Percentiles rank a stretch among this genome's conserved stretches.
These are phyloP conservation scores for Zaprionus inermis DNA, from an alignment of 1,140 invertebrate genomes.

Conservation along the genomic window DNA sequence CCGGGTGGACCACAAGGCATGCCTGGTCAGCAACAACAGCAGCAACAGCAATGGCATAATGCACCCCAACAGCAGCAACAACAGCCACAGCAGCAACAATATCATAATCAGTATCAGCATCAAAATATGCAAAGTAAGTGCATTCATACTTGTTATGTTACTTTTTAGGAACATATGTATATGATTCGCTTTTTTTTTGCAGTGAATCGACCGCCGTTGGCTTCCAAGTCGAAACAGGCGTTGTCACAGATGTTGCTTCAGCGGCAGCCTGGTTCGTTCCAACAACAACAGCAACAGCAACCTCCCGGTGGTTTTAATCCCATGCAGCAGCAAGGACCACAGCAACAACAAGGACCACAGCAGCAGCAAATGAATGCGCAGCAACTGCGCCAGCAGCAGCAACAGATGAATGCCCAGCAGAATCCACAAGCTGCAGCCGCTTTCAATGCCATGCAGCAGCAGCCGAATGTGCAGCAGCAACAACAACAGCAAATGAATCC, in stretches of 20 bases:
- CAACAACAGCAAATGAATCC: constrained; percentile 74
- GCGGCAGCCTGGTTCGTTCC: constrained; percentile 85
- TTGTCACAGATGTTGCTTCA: constrained; percentile 93
- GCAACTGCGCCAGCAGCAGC: constrained; percentile 46
- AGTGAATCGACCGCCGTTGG: constrained; percentile 88
- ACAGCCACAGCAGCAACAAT: constrained; percentile 56
- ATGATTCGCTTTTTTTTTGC: constrained; percentile 26
- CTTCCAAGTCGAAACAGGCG: constrained; percentile 92
- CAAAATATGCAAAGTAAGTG: constrained; percentile 73
- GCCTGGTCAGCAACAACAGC: constrained; percentile 54
- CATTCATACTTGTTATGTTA: neutral
- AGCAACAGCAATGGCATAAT: constrained; percentile 71
- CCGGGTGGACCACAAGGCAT: constrained; percentile 61
- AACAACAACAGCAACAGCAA: constrained; percentile 83
- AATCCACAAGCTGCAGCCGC: constrained; percentile 70
- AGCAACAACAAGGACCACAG: constrained; percentile 68
- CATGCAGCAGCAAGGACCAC: constrained; percentile 84
- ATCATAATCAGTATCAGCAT: constrained; percentile 73
- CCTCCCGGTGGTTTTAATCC: constrained; percentile 84
- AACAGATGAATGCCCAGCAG: constrained; percentile 55
- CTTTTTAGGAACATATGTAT: neutral
- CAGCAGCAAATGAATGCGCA: constrained; percentile 57
- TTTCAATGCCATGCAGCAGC: constrained; percentile 84
- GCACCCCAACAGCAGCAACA: constrained; percentile 74
- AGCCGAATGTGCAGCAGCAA: constrained; percentile 69